Base-by-base conservation (phyloP, 2,888 invertebrate species). In the Trichopoda pennipes region DNA sequence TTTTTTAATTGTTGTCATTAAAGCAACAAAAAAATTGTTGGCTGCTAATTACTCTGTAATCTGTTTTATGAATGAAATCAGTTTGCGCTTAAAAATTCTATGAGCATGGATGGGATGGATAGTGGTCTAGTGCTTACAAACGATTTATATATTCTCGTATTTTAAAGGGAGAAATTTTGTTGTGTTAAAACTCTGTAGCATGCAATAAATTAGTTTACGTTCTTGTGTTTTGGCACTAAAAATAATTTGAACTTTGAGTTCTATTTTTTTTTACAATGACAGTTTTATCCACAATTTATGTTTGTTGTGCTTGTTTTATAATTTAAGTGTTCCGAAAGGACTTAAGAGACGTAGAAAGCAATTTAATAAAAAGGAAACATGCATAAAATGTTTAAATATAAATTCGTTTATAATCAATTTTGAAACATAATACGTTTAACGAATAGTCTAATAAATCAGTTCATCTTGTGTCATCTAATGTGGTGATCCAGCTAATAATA, bases 1-100 rank as follows among this genome's bases (percentile, higher is more conserved):
- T 42, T 73, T 75, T 74, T 74, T 66, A 81, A 74, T 77, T 78
- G 74, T 64, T 38, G 60, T 38, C 60, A 70, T 78, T 75, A 61
- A 66, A 55, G 44, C 53, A 53, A 53, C 60, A 53, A 61, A 61
- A n/a, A 69, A 69, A 42, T 53, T 53, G 49, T 49, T 28, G 51
- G 42, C 53, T 70, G 74, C 64, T 78, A 78, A 78, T 78, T 81
- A 81, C 35, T 78, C 74, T 60, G 76, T 76, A 44, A 69, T 32
- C 49, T 61, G 60, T 80, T 81, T 81, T 75, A 81, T 81, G 81
- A 81, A 81, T 81, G 81, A 81, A 81, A 74, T 81, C 60, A 28
- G 42, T 28, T 68, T 60, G 7, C 42, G 16, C 42, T 51, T 21
- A 19, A 58, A n/a, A 19, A 14, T 64, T 51, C 35, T 51, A 23